Percentiles rank a stretch among this genome's conserved stretches.
phyloP scores from a whole-genome alignment of 2,113 vertebrate genomes.

The Nothoprocta pentlandii region DNA sequence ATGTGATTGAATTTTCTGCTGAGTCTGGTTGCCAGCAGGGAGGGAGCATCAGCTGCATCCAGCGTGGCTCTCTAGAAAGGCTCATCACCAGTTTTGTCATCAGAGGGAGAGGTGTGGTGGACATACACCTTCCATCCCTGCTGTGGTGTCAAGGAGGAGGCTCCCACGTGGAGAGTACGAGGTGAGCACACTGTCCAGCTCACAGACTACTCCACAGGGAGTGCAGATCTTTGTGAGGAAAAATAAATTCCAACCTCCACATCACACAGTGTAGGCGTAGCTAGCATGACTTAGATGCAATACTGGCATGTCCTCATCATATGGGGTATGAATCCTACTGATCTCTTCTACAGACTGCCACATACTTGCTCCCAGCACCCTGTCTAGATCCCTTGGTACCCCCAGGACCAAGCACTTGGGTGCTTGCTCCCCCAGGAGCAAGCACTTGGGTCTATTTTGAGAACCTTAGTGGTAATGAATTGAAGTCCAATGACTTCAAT shows the following conservation, averaged over 20 bases:
- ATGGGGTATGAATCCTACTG: background rate
- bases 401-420: background rate
- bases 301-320: background rate
- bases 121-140: rapidly evolving
- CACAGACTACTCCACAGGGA: background rate
- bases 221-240: background rate
- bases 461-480: background rate
- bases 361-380: background rate
- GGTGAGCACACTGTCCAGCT: rapidly evolving
- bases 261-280: background rate
- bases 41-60: rapidly evolving
- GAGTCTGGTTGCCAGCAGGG: background rate
- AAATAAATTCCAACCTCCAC: background rate
- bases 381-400: background rate
- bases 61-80: background rate
- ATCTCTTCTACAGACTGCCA: background rate
- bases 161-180: background rate
- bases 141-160: background rate
- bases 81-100: background rate
- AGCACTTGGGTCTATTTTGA: background rate
- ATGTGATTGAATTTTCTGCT: background rate
- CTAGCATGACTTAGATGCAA: background rate
- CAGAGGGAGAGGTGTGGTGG: background rate
- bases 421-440: no score
- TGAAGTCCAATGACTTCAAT: background rate